Evolutionary conservation across 2,797 vertebrate genomes (phyloP).

Genomic region (Orestias chungarensis): DNA sequence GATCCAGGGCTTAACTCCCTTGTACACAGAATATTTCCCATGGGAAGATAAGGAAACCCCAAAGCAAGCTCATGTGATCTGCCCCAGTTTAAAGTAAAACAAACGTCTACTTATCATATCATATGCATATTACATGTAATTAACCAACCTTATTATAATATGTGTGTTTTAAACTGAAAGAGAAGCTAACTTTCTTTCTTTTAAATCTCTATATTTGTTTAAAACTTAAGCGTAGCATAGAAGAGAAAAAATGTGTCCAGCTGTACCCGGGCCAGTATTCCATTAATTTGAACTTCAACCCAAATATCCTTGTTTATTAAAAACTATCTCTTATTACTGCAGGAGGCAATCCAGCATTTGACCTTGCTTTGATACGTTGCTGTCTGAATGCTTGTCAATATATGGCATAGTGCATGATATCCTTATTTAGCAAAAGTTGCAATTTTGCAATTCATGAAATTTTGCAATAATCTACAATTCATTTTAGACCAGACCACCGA

Average conservation of each 20-base stretch:
- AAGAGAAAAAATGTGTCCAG: too few relatives aligned
- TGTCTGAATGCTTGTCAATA: background rate
- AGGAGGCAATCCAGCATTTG: too few relatives aligned
- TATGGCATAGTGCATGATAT: background rate
- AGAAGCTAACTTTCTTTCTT: background rate
- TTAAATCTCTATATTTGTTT: background rate
- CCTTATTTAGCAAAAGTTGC: background rate
- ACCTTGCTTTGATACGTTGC: background rate
- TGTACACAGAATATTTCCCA: slow-evolving; percentile 32
- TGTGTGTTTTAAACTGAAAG: background rate
- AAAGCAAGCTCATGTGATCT: slow-evolving; percentile 3
- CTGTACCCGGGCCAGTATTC: background rate
- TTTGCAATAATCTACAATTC: too few relatives aligned
- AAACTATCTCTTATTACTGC: background rate
- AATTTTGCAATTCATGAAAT: too few relatives aligned
- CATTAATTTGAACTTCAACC: background rate
- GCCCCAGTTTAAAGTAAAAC: background rate
- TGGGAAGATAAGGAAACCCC: slow-evolving; percentile 13
- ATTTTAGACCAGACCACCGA: too few relatives aligned
- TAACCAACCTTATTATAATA: background rate
- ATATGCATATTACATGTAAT: background rate
- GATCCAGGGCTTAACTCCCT: slow-evolving; percentile 23
- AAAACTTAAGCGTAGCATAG: too few relatives aligned
- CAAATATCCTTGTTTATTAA: background rate
- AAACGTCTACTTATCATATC: background rate